A percentile compares a stretch with the other conserved stretches of the same genome.
Evolutionary conservation across 2,113 vertebrate species (phyloP).

Genomic region (Cercocebus atys): DNA sequence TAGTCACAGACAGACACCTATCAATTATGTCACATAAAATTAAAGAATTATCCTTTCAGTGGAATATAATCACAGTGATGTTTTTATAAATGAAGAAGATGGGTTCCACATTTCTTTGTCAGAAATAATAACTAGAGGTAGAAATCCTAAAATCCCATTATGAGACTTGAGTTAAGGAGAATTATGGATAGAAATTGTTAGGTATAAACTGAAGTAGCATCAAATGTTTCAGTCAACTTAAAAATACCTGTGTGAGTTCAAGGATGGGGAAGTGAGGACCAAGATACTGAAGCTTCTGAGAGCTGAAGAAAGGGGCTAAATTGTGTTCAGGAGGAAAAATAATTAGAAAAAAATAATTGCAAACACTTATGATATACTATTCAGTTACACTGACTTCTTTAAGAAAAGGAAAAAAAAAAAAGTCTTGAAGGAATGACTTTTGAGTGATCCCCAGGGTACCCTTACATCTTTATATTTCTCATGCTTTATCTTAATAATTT

Average conservation of each 20-base stretch:
- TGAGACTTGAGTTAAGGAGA: not conserved
- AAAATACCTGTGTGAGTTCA: not conserved
- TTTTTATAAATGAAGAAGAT: slow-evolving; percentile 1
- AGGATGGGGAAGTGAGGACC: not conserved
- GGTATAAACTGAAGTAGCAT: not conserved
- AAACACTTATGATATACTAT: not conserved
- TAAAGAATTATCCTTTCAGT: not conserved
- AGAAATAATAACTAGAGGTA: slow-evolving; percentile 17
- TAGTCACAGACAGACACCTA: slow-evolving; percentile 35
- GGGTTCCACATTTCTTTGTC: slow-evolving; percentile 14
- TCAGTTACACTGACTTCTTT: not conserved
- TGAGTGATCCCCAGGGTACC: not conserved
- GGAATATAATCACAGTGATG: not conserved
- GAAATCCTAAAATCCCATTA: not conserved
- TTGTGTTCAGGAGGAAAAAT: not conserved
- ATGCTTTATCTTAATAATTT: slow-evolving; percentile 3
- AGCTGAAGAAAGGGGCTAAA: not conserved
- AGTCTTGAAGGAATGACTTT: not conserved
- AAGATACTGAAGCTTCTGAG: not conserved
- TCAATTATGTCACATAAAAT: slow-evolving; percentile 29
- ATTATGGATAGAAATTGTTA: not conserved
- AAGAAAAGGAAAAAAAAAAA: slow-evolving; percentile 53
- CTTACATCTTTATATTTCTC: not conserved
- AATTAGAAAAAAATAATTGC: not conserved
- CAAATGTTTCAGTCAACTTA: not conserved